phyloP scores from a whole-genome alignment of 2,113 vertebrate species.

The Cepphus grylle region DNA sequence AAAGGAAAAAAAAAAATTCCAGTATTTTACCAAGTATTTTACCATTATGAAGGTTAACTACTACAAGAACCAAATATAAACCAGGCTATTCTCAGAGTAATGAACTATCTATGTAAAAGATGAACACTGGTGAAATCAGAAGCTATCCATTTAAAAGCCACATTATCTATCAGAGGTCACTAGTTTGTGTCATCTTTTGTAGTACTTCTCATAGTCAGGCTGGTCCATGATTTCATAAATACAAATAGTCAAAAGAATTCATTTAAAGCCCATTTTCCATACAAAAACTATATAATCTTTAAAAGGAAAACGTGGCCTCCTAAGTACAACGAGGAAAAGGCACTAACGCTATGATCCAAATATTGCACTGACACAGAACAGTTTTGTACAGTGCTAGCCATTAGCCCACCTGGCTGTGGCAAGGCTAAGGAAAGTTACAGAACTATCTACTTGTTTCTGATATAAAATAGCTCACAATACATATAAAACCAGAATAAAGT shows the following conservation, averaged over 20 bases:
- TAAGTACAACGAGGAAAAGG: neutral
- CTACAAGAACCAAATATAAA: neutral
- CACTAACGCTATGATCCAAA: neutral
- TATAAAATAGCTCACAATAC: neutral
- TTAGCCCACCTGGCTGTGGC: neutral
- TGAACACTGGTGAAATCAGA: neutral
- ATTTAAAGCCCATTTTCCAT: neutral
- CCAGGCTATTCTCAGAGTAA: neutral
- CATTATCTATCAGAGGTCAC: neutral
- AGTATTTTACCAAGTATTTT: neutral
- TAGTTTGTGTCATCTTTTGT: neutral
- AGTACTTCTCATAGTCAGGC: neutral
- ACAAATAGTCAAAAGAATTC: neutral
- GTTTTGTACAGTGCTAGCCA: neutral
- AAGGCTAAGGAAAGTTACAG: neutral
- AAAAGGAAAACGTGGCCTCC: neutral
- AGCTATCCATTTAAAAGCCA: neutral
- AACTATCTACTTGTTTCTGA: neutral
- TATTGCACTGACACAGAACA: neutral
- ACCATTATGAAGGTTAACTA: neutral
- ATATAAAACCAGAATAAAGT: neutral
- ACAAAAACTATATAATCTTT: neutral
- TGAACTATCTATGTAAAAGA: neutral
- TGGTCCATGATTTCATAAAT: neutral
- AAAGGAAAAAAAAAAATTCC: neutral